Base-by-base conservation (phyloP, 2,113 vertebrate species). In the Vidua chalybeata region DNA sequence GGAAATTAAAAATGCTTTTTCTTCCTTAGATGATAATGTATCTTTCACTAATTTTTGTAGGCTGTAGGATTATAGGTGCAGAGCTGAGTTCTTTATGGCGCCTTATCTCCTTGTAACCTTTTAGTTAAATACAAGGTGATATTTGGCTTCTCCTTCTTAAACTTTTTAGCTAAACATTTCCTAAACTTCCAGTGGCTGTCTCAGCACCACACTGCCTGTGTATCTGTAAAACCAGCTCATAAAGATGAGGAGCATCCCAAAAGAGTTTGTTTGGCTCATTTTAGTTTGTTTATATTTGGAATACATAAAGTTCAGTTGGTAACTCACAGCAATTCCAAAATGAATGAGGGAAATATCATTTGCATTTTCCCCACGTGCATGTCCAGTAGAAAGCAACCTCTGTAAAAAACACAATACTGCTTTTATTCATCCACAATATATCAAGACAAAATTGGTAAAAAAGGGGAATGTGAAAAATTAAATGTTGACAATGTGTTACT, bases 401-500 rank as follows among this genome's bases (percentile, higher is more conserved):
- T 8, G 23, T 22, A 55, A 13, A 73, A 59, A 75, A 10, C 11
- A 45, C 23, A 55, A 0, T 8, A 13, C 19, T 75, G 27, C 2
- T 82, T 66, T 89, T 51, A 35, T 82, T 72, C 9, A 56, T n/a
- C 24, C 5, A 8, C 5, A n/a, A 3, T 82, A 11, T 30, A 52
- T 15, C 23, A 77, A 80, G 90, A 24, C 15, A 54, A 77, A 74
- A 45, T 27, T 15, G 35, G 4, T 49, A 75, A 35, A 59, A 74
- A 78, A 18, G 11, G 10, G 73, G 81, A n/a, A 17, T 56, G 31
- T 10, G 23, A 82, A 76, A 61, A 76, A 69, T 21, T 33, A 62
- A 80, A n/a, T 0, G 0, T n/a, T 74, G 28, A 6, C 8, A 15
- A 37, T 23, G 10, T 39, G 12, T 2, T 41, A 2, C 17, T 16